phyloP scores from a whole-genome alignment of 2,797 vertebrate genomes.

The Oreonectes daqikongensis region DNA sequence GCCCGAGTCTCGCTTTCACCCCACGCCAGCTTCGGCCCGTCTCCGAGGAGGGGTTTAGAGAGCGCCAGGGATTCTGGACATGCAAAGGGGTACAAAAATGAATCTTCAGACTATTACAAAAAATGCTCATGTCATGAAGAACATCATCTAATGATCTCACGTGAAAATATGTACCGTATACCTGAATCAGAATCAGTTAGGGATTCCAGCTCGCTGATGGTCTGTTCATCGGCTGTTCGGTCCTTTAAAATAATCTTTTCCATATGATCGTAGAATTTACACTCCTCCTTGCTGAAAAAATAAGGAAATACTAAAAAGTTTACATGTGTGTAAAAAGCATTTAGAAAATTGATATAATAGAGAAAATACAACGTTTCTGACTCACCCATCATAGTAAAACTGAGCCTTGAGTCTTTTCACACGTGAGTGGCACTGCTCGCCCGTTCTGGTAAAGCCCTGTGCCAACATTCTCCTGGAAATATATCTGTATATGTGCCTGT shows the following conservation, averaged over 20 bases:
- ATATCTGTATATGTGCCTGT: slow-evolving; percentile 74
- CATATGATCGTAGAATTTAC: slow-evolving; percentile 75
- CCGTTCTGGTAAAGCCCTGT: slow-evolving; percentile 68
- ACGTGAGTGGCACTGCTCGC: slow-evolving; percentile 77
- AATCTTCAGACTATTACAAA: neutral
- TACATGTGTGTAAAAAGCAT: too few species aligned
- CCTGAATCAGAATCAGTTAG: slow-evolving; percentile 59
- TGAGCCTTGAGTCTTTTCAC: slow-evolving; percentile 75
- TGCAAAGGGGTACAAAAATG: neutral
- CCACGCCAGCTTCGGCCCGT: slow-evolving; percentile 71
- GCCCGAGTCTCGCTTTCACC: slow-evolving; percentile 69
- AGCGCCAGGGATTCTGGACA: slow-evolving; percentile 32
- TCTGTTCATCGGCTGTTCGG: slow-evolving; percentile 28
- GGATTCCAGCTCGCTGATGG: slow-evolving; percentile 52
- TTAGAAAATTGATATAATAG: too few species aligned
- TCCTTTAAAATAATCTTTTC: slow-evolving; percentile 72
- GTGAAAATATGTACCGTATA: slow-evolving; percentile 37
- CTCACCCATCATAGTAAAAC: slow-evolving; percentile 75
- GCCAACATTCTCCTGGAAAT: slow-evolving; percentile 71
- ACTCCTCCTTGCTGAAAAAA: slow-evolving; percentile 66
- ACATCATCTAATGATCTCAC: neutral
- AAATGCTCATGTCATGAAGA: neutral
- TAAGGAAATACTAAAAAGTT: neutral
- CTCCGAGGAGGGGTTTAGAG: slow-evolving; percentile 58
- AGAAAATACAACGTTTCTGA: too few species aligned